Evolutionary conservation across 2,113 vertebrate species (phyloP).

Genomic region (Clupea harengus): DNA sequence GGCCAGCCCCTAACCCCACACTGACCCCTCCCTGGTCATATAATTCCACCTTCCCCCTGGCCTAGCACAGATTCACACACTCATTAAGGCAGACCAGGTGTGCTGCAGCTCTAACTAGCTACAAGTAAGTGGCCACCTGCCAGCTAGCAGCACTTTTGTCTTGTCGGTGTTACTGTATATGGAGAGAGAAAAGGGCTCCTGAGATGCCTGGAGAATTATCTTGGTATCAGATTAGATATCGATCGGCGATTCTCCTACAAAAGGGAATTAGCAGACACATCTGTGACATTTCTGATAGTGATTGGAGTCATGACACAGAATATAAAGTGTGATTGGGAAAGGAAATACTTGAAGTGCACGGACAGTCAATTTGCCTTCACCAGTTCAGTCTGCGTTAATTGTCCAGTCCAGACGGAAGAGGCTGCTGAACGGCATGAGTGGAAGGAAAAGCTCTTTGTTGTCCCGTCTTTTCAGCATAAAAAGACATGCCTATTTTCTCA

Average conservation of each 20-base stretch:
- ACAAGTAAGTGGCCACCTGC: background rate
- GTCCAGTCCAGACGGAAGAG: background rate
- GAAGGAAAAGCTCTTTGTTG: background rate
- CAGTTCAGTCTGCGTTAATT: background rate
- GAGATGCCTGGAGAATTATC: background rate
- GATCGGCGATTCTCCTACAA: background rate
- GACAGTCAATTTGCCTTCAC: background rate
- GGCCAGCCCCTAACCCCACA: constrained; percentile 60
- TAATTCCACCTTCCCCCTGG: constrained; percentile 51
- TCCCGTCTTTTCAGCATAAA: constrained; percentile 2
- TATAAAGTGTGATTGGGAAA: background rate
- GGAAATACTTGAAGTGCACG: background rate
- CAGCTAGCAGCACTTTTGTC: background rate
- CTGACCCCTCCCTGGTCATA: constrained; percentile 48
- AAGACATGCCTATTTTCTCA: constrained; percentile 13
- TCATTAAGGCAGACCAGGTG: background rate
- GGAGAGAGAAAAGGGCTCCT: background rate
- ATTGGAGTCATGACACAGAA: background rate
- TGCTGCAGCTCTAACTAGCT: background rate
- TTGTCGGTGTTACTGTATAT: background rate
- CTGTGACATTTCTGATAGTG: constrained; percentile 1
- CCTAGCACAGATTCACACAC: background rate
- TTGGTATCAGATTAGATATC: background rate
- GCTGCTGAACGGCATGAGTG: background rate
- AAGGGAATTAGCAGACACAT: background rate